Base-by-base conservation (phyloP, 2,797 vertebrate species). In the Enteromius viviparus region DNA sequence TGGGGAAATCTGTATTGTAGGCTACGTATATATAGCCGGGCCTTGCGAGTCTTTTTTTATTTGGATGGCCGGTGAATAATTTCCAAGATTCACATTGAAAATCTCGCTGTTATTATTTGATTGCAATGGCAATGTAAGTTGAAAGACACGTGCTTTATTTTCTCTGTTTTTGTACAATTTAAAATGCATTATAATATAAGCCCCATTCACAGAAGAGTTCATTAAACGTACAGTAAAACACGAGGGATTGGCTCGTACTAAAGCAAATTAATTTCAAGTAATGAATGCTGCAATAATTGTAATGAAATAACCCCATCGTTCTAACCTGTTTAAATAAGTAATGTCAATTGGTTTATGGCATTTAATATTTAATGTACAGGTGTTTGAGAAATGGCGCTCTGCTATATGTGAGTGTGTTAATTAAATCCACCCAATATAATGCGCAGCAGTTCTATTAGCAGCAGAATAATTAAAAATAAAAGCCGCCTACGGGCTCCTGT, bases 391-490 rank as follows among this genome's bases (percentile, higher is more conserved):
- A 78, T 68, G 77, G 68, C 60, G 32, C 34, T 21, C 4, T 29
- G 91, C 87, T 91, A 74, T 82, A 6, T 66, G 90, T 93, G 93
- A 91, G 91, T 90, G 83, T 89, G 90, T 91, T 76, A 26, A 90
- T 95, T 95, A 95, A 94, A 94, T 93, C 90, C 92, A 96, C 94
- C 94, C 94, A 92, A 91, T 93, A 83, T 93, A 90, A 94, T 93
- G 92, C 92, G 93, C 93, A 94, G 94, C 92, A 95, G 94, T 94
- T 93, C 93, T 93, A 94, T 93, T 94, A 94, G 94, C 92, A 92
- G 93, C 92, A 95, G 96, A 95, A 96, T 97, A 96, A 98, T 97
- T 96, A 97, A 94, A 96, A 95, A 93, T 92, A 95, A 94, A 93
- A 92, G 92, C 68, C 92, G 94, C 95, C 95, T 94, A 93, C 94